Percentiles rank a stretch among this genome's conserved stretches.
phyloP scores from a whole-genome alignment of 2,888 invertebrate genomes.

The Glaucopsyche alexis region DNA sequence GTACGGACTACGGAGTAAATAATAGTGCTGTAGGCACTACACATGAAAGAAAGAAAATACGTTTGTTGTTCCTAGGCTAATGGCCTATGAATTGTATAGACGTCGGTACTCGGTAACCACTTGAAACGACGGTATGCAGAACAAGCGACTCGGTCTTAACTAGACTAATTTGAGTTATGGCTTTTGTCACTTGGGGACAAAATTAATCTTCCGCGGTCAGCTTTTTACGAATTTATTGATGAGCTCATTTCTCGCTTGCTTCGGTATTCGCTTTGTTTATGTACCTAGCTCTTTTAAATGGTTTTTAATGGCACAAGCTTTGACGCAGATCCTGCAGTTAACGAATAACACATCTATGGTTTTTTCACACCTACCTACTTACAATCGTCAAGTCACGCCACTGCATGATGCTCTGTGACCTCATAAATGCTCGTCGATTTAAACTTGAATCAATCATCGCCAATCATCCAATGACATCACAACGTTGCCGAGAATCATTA shows the following conservation, averaged over 20 bases:
- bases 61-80: neutral
- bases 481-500: neutral
- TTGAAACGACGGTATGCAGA: neutral
- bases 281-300: neutral
- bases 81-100: neutral
- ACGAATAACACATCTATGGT: neutral
- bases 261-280: neutral
- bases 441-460: constrained; percentile 31
- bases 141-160: constrained; percentile 38
- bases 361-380: neutral
- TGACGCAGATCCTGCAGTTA: too few species aligned
- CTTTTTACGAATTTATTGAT: constrained; percentile 18
- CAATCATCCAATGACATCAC: constrained; percentile 31
- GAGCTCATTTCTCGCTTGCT: neutral
- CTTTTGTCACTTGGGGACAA: constrained; percentile 31
- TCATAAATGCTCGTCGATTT: constrained; percentile 27
- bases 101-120: neutral
- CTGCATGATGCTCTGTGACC: constrained; percentile 27
- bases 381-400: constrained; percentile 9
- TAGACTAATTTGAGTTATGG: constrained; percentile 41
- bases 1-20: too few species aligned
- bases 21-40: too few species aligned
- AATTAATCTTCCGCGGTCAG: constrained; percentile 32
- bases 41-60: neutral
- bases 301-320: neutral